Evolutionary conservation across 2,888 invertebrate species (phyloP), one percentile per base, ranked within the genome.

Genomic region (Lasioglossum pauxillum): DNA sequence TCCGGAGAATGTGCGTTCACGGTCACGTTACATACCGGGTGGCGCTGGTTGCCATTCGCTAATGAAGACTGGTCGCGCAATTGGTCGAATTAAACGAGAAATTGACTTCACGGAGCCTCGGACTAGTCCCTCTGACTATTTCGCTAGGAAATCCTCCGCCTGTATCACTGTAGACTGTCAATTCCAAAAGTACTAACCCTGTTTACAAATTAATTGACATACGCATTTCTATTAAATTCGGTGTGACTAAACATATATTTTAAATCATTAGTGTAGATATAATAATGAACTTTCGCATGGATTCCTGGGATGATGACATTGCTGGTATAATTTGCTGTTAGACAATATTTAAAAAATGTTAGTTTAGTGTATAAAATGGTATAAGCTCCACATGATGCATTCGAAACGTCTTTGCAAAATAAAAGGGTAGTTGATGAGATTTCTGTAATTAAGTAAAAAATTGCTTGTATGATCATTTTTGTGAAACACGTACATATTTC

Each of bases 1-100:
- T 91, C 90, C 91, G 88, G 90, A 92, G 92, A 92, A 92, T 93
- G 91, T 93, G 91, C 92, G 88, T 93, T 93, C 93, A 93, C 84
- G 93, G 91, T 91, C 92, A 91, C 88, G 86, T 88, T 67, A 89
- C 85, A 85, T 92, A 93, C 88, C 91, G 90, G 90, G 89, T 91
- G 90, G 74, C 80, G 57, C 57, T 78, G 67, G 69, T 53, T 78
- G 71, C 83, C 73, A 84, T 81, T 73, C 60, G 77, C 78, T 90
- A 90, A 90, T 85, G 84, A 90, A 89, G 87, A 80, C 60, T 41
- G 60, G 87, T 27, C n/a, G 69, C 27, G 67, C 46, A 82, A 82
- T 85, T 78, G 31, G 23, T 60, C 27, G 76, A 84, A 76, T 75
- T 78, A 53, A 71, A 79, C 72, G 80, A 74, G 57, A 38, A 69